A percentile compares a stretch with the other conserved stretches of the same genome.
Conservation (phyloP, 2,113 vertebrate genomes). For the Heterotis niloticus region DNA sequence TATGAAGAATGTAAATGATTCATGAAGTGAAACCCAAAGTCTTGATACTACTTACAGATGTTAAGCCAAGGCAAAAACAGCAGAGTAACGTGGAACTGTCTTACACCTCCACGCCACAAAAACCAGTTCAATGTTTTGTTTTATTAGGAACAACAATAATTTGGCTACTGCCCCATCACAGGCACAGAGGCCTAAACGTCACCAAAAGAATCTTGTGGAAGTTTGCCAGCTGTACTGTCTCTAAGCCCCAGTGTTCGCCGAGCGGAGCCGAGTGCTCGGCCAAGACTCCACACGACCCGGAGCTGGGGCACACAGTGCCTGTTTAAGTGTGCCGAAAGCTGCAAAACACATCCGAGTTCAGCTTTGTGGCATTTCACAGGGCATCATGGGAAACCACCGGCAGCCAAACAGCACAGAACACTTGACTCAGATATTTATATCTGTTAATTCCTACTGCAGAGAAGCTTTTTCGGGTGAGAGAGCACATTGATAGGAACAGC, state of each 20-base stretch:
- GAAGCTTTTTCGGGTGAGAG: neutral
- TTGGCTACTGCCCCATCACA: slow-evolving; percentile 26
- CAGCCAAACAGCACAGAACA: neutral
- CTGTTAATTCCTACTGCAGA: neutral
- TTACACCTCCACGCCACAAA: slow-evolving; percentile 17
- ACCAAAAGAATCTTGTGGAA: slow-evolving; percentile 31
- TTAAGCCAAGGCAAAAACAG: slow-evolving; percentile 35
- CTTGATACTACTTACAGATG: slow-evolving; percentile 19
- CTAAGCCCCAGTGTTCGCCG: slow-evolving; percentile 44
- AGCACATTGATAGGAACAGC: neutral
- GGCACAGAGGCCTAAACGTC: slow-evolving; percentile 5
- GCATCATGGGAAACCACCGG: neutral
- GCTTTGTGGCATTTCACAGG: slow-evolving; percentile 31
- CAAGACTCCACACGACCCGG: slow-evolving; percentile 43
- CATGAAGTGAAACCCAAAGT: neutral
- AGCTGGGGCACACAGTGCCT: slow-evolving; percentile 53
- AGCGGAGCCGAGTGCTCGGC: slow-evolving; percentile 36
- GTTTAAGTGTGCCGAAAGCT: slow-evolving; percentile 54
- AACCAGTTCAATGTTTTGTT: slow-evolving; percentile 27
- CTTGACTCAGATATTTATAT: no score
- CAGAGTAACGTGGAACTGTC: slow-evolving; percentile 31
- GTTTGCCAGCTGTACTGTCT: slow-evolving; percentile 49
- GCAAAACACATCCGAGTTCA: slow-evolving; percentile 37
- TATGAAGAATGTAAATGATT: slow-evolving; percentile 14
- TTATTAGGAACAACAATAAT: slow-evolving; percentile 38